Percentiles rank a stretch among this genome's conserved stretches.
These are phyloP conservation scores for Prinia subflava DNA, from an alignment of 2,113 vertebrate genomes.

Conservation along the genomic window DNA sequence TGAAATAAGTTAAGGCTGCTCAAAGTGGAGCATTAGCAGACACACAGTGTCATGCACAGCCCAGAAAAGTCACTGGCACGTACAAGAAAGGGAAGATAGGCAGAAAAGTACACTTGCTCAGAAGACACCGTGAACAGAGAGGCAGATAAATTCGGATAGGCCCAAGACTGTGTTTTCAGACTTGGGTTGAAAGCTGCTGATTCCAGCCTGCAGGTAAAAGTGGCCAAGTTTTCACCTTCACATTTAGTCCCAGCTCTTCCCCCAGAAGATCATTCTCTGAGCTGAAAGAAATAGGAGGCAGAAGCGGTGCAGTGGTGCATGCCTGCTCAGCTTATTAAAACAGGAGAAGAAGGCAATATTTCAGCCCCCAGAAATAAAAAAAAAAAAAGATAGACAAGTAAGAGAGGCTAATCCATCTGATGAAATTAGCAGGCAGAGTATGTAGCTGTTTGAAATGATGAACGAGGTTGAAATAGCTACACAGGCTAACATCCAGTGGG, in stretches of 20 bases:
- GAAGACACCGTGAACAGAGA: not conserved
- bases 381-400: conserved; percentile 94
- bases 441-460: conserved; percentile 93
- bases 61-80: not conserved
- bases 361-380: conserved; percentile 93
- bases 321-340: conserved; percentile 93
- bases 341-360: conserved; percentile 89
- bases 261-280: conserved; percentile 80
- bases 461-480: conserved; percentile 93
- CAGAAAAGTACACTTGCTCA: not conserved
- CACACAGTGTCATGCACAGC: not conserved
- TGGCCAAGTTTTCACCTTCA: conserved; percentile 88
- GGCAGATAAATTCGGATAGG: not conserved
- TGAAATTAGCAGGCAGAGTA: conserved; percentile 98
- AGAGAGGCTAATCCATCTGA: conserved; percentile 96
- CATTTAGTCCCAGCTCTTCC: conserved; percentile 84
- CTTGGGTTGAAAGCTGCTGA: conserved; percentile 17
- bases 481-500: conserved; percentile 92
- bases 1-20: not conserved
- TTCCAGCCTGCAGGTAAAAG: conserved; percentile 77
- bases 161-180: not conserved
- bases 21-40: not conserved
- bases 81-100: not conserved
- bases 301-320: conserved; percentile 79
- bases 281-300: conserved; percentile 78